Percentiles rank a stretch among this genome's conserved stretches.
phyloP scores from a whole-genome alignment of 2,888 invertebrate genomes.

The Amiota minor region DNA sequence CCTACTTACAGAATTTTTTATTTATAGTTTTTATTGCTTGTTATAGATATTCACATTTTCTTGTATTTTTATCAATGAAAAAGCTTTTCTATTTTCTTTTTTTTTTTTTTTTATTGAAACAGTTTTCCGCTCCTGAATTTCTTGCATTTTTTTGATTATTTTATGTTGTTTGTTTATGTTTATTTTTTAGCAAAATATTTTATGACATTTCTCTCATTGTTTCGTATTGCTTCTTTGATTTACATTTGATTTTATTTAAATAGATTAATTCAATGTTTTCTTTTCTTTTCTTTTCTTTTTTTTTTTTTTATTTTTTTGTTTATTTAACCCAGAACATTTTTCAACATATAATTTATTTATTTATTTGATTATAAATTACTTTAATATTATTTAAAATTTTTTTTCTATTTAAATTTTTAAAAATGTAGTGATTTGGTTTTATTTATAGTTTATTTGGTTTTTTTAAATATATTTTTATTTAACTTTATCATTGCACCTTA shows the following conservation, averaged over 20 bases:
- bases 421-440: no score
- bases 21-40: not conserved
- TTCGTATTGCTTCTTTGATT: conserved; percentile 11
- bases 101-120: no score
- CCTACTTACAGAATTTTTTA: no score
- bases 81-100: no score
- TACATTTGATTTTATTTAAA: conserved; percentile 19
- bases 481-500: no score
- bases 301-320: not conserved
- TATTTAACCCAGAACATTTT: not conserved
- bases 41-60: not conserved
- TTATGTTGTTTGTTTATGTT: not conserved
- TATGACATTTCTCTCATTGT: conserved; percentile 5
- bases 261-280: conserved; percentile 35
- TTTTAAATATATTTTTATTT: no score
- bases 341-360: no score
- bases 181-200: conserved; percentile 6
- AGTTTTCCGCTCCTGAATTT: not conserved
- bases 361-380: no score
- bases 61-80: not conserved
- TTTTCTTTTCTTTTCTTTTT: not conserved
- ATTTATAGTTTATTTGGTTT: no score
- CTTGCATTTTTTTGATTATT: not conserved
- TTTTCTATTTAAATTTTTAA: no score
- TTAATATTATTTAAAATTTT: no score